Percentiles rank a stretch among this genome's conserved stretches.
Evolutionary conservation across 2,113 vertebrate genomes (phyloP).

Genomic region (Chrysochloris asiatica): DNA sequence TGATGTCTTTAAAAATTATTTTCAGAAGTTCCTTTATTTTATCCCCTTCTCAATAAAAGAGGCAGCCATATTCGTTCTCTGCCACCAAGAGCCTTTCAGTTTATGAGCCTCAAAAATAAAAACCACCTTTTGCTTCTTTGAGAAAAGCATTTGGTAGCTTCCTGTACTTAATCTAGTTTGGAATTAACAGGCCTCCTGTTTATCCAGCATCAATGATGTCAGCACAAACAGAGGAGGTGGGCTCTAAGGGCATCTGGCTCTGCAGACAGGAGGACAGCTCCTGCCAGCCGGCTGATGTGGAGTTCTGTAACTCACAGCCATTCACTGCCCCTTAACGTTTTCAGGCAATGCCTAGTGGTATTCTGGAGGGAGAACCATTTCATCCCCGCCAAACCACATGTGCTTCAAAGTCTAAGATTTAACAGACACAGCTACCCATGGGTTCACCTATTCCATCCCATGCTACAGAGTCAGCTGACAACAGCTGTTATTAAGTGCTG

Average conservation of each 20-base stretch:
- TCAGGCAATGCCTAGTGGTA: no score
- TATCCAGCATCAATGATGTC: not conserved
- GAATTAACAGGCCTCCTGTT: not conserved
- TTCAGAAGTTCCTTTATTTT: not conserved
- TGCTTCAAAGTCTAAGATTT: not conserved
- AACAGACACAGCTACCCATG: not conserved
- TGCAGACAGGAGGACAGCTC: not conserved
- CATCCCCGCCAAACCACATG: not conserved
- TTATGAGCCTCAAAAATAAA: not conserved
- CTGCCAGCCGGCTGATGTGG: not conserved
- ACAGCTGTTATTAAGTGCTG: no score
- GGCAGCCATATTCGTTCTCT: not conserved
- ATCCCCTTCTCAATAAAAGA: not conserved
- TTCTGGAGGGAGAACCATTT: not conserved
- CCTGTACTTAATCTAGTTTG: not conserved
- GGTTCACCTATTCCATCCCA: not conserved
- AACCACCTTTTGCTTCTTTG: not conserved
- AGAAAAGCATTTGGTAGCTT: not conserved
- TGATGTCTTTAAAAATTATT: not conserved
- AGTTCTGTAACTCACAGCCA: no score
- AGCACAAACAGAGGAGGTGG: not conserved
- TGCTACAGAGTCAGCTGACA: no score
- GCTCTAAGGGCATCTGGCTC: not conserved
- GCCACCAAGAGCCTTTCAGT: not conserved
- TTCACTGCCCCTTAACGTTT: no score